Conservation (phyloP, 2,797 vertebrate species). For the Mormyrus proboscirostris region DNA sequence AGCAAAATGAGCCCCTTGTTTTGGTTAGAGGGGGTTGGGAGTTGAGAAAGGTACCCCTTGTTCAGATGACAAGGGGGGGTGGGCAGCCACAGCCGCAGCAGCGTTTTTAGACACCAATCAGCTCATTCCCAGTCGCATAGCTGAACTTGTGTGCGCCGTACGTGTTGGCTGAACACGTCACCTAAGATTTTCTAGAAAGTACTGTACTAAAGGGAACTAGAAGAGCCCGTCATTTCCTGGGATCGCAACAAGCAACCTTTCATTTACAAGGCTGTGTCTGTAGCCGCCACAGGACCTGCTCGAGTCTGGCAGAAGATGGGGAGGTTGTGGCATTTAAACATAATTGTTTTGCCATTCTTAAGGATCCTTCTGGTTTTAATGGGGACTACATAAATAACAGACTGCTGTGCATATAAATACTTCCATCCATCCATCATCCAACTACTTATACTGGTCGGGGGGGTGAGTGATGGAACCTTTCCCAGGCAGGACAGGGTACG, state of each 20-base stretch:
- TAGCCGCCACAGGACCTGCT: background rate
- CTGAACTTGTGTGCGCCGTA: background rate
- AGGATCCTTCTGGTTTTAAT: background rate
- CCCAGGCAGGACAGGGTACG: background rate
- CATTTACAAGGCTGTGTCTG: background rate
- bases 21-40: background rate
- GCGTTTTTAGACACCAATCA: background rate
- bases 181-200: background rate
- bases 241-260: background rate
- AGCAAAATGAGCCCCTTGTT: background rate
- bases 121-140: background rate
- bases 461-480: background rate
- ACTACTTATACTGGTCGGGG: background rate
- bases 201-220: background rate
- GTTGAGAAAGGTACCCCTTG: background rate
- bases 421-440: background rate
- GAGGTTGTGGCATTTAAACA: background rate
- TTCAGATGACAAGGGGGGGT: background rate
- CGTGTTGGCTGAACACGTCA: background rate
- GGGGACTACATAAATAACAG: background rate
- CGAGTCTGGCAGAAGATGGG: background rate
- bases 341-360: background rate
- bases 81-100: background rate
- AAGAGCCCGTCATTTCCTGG: background rate
- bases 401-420: background rate